phyloP scores from a whole-genome alignment of 2,888 invertebrate genomes.

The Drosophila recens region DNA sequence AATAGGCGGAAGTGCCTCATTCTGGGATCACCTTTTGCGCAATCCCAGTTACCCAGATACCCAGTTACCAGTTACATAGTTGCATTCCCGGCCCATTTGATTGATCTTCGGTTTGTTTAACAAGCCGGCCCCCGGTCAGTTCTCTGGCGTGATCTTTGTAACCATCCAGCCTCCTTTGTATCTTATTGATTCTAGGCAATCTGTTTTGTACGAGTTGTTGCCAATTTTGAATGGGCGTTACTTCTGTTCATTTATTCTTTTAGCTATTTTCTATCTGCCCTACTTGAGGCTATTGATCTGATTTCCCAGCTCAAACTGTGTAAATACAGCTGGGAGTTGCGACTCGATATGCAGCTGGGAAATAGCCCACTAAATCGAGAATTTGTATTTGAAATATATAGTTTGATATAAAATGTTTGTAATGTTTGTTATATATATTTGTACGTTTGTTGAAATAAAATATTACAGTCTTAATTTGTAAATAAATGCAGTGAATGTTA shows the following conservation, averaged over 20 bases:
- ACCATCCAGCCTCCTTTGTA: slow-evolving; percentile 24
- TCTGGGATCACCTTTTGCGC: slow-evolving; percentile 53
- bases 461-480: not conserved
- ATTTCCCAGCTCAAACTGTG: slow-evolving; percentile 16
- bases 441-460: not conserved
- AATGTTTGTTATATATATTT: not conserved
- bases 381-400: not conserved
- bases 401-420: too few species aligned
- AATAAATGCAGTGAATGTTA: not conserved
- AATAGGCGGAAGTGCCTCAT: slow-evolving; percentile 67
- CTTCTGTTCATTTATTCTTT: slow-evolving; percentile 18
- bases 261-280: slow-evolving; percentile 10
- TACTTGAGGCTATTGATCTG: slow-evolving; percentile 35
- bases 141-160: slow-evolving; percentile 69
- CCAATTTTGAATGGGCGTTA: slow-evolving; percentile 58
- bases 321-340: slow-evolving; percentile 53
- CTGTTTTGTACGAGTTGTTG: slow-evolving; percentile 32
- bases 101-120: slow-evolving; percentile 70
- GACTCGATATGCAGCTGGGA: slow-evolving; percentile 12
- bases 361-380: not conserved
- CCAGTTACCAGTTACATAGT: slow-evolving; percentile 1
- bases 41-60: slow-evolving; percentile 16
- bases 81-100: slow-evolving; percentile 32
- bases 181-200: slow-evolving; percentile 43
- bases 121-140: slow-evolving; percentile 59